phyloP scores from a whole-genome alignment of 2,797 vertebrate genomes.

The Poliocrania exsul region DNA sequence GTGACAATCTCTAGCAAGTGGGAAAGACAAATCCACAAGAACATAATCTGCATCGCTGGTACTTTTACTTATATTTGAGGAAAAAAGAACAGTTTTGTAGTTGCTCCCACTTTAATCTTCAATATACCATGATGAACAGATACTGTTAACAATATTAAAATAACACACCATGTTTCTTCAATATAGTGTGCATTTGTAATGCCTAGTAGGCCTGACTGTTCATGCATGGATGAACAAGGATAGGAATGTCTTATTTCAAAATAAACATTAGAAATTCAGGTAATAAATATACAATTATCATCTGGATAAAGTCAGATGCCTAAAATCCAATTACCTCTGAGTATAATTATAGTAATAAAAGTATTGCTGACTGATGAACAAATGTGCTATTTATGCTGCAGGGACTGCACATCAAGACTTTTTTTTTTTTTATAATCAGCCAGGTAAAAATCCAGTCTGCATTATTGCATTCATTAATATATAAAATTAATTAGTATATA shows the following conservation, averaged over 20 bases:
- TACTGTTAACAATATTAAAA: not conserved
- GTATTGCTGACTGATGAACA: conserved; percentile 63
- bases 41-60: not conserved
- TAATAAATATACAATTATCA: conserved; percentile 53
- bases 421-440: conserved; percentile 20
- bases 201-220: not conserved
- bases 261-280: conserved; percentile 40
- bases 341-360: conserved; percentile 68
- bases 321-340: conserved; percentile 44
- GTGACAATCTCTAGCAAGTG: not conserved
- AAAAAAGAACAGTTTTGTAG: not conserved
- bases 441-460: conserved; percentile 3
- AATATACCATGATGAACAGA: not conserved
- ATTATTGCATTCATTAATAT: conserved; percentile 12
- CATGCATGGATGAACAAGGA: not conserved
- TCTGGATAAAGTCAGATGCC: conserved; percentile 42
- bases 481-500: not conserved
- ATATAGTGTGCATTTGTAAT: not conserved
- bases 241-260: conserved; percentile 48
- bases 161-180: not conserved
- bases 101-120: not conserved
- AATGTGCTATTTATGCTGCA: conserved; percentile 53
- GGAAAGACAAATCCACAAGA: not conserved
- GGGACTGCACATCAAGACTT: conserved; percentile 58
- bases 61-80: not conserved